A percentile compares a stretch with the other conserved stretches of the same genome.
phyloP scores from a whole-genome alignment of 2,888 invertebrate genomes.

The Palloptera scutellata region DNA sequence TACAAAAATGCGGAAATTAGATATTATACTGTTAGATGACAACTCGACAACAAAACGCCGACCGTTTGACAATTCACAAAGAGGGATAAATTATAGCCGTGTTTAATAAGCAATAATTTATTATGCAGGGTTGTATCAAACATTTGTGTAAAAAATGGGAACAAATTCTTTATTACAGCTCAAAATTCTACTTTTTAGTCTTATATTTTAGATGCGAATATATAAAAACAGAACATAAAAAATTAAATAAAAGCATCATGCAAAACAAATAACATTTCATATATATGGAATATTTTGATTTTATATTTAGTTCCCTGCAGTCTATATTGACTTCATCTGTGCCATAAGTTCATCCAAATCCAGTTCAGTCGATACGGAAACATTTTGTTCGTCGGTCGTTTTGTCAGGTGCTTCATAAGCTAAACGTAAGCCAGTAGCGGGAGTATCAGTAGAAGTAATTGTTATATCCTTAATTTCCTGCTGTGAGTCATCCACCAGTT shows the following conservation, averaged over 20 bases:
- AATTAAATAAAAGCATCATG: not conserved
- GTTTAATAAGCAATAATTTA: no score
- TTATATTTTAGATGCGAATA: no score
- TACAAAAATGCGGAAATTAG: not conserved
- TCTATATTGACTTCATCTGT: conserved; percentile 87
- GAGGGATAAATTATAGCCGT: no score
- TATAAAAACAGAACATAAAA: not conserved
- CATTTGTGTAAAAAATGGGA: no score
- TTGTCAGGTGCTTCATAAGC: conserved; percentile 77
- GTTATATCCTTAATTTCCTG: conserved; percentile 59
- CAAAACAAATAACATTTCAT: not conserved
- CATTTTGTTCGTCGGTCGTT: conserved; percentile 45
- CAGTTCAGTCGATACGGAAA: conserved; percentile 61
- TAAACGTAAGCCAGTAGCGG: conserved; percentile 65
- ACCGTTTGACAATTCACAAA: no score
- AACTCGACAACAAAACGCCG: no score
- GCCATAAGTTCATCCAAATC: conserved; percentile 92
- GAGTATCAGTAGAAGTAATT: not conserved
- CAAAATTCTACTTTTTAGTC: no score
- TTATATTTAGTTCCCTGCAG: conserved; percentile 5
- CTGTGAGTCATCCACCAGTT: conserved; percentile 68
- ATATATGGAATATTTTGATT: not conserved
- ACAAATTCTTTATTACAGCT: no score
- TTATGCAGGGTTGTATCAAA: conserved; percentile 3
- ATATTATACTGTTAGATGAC: no score